phyloP scores from a whole-genome alignment of 2,113 vertebrate genomes.

The Hippolais icterina region DNA sequence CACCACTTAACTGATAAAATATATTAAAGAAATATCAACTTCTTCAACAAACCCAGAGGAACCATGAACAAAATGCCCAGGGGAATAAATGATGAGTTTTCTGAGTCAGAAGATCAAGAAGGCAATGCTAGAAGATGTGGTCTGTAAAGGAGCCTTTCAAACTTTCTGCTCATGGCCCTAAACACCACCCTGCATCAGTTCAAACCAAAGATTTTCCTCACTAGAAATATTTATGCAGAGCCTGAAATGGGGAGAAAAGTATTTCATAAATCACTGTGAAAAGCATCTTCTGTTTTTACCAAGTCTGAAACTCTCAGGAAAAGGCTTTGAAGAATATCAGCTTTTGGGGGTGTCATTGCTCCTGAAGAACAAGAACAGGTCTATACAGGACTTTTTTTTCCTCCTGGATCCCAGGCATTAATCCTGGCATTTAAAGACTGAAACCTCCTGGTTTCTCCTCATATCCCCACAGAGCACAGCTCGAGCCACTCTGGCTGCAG shows the following conservation, averaged over 20 bases:
- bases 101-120: neutral
- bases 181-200: neutral
- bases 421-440: neutral
- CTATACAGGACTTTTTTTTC: accelerated
- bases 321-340: neutral
- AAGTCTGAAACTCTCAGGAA: neutral
- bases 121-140: neutral
- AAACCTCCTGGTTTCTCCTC: neutral
- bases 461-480: neutral
- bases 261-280: neutral
- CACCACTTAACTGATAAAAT: neutral
- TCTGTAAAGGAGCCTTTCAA: neutral
- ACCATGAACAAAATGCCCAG: neutral
- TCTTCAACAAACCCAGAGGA: neutral
- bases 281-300: neutral
- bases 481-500: neutral
- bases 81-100: neutral
- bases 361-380: neutral
- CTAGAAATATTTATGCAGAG: neutral
- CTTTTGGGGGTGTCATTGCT: neutral
- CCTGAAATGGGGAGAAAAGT: neutral
- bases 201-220: neutral
- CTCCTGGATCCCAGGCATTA: neutral
- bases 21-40: neutral
- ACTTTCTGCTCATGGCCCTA: neutral